Percentiles rank a stretch among this genome's conserved stretches.
These are phyloP conservation scores for Heliocidaris erythrogramma DNA, from an alignment of 35 echinoderm and acorn worm genomes.

Conservation along the genomic window DNA sequence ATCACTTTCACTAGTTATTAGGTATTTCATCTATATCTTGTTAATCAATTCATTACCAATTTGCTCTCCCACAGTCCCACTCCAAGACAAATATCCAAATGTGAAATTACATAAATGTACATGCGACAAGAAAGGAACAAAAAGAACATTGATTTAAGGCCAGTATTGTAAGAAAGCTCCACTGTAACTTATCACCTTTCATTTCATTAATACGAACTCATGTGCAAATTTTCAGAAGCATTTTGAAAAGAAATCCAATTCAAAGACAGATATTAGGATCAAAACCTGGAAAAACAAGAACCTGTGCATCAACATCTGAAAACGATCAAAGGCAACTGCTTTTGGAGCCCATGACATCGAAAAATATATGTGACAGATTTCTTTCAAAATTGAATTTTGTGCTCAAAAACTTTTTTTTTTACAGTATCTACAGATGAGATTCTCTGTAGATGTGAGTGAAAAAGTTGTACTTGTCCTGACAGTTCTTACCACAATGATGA, in stretches of 20 bases:
- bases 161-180: neutral
- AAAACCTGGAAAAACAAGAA: neutral
- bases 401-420: neutral
- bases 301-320: neutral
- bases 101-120: neutral
- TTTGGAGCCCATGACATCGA: neutral
- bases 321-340: neutral
- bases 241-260: neutral
- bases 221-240: neutral
- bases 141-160: neutral
- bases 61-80: too few species aligned
- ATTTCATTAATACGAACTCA: neutral
- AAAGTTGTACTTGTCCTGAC: conserved; percentile 75
- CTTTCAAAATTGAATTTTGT: neutral
- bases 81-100: too few species aligned
- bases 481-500: conserved; percentile 68
- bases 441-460: conserved; percentile 78
- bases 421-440: conserved; percentile 49
- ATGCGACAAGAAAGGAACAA: neutral
- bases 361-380: neutral
- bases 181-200: conserved; percentile 9
- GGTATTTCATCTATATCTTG: too few species aligned
- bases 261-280: neutral
- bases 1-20: too few species aligned
- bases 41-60: too few species aligned